These are phyloP conservation scores for Nycteola revayana DNA, from an alignment of 2,888 invertebrate genomes.

Conservation along the genomic window DNA sequence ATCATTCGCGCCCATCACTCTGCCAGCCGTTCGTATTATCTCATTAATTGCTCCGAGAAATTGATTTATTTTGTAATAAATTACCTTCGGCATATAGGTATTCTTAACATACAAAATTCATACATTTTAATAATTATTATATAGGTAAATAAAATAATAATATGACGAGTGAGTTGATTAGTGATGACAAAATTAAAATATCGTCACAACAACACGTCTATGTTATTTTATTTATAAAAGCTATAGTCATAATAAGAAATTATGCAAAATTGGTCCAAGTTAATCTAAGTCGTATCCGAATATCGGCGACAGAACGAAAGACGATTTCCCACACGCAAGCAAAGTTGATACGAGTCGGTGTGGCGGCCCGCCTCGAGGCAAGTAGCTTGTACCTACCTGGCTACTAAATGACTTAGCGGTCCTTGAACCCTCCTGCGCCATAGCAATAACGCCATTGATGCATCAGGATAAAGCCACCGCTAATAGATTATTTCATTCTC, in stretches of 20 bases:
- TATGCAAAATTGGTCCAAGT: slow-evolving; percentile 13
- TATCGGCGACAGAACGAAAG: slow-evolving; percentile 43
- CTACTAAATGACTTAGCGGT: slow-evolving; percentile 60
- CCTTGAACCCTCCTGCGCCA: slow-evolving; percentile 53
- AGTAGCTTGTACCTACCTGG: slow-evolving; percentile 58
- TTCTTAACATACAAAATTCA: no score
- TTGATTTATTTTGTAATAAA: no score
- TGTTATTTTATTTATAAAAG: no score
- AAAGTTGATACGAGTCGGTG: slow-evolving; percentile 39
- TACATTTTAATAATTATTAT: no score
- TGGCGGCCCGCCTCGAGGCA: slow-evolving; percentile 42
- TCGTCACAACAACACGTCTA: no score
- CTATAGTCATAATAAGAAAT: no score
- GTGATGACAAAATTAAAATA: no score
- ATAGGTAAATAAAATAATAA: no score
- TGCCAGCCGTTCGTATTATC: slow-evolving; percentile 51
- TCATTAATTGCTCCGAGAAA: slow-evolving; percentile 57
- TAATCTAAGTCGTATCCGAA: slow-evolving; percentile 16
- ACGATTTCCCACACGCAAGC: slow-evolving; percentile 53
- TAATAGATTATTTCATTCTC: slow-evolving; percentile 20
- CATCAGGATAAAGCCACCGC: slow-evolving; percentile 38
- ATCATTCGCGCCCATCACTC: slow-evolving; percentile 42
- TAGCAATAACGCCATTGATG: slow-evolving; percentile 36
- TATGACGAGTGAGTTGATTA: no score
- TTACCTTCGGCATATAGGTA: no score